Base-by-base conservation (phyloP, 2,888 invertebrate species). In the Pseudococcus viburni region DNA sequence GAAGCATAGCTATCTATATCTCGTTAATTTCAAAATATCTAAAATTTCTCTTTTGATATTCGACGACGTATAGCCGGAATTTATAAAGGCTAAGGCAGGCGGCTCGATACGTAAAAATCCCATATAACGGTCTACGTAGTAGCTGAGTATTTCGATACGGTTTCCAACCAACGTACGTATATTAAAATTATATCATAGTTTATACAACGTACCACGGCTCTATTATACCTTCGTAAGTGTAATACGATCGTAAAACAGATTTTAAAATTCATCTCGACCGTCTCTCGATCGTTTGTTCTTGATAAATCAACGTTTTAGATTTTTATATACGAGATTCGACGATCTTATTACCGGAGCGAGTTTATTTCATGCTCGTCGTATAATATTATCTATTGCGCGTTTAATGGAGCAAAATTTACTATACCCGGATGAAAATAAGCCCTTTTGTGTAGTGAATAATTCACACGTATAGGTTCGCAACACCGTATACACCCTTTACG, bases 381-480 rank as follows among this genome's bases (percentile, higher is more conserved):
- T 42, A 42, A 42, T 42, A 42, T 42, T 42, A 42, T 42, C 42
- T 42, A 42, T 42, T 9, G 42, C 42, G n/a, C n/a, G 68, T 26
- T 68, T 68, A 68, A 68, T 68, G 26, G 68, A 22, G 68, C 68
- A 68, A 68, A 68, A 68, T 26, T 68, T 68, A 51, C 15, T 15
- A 15, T 12, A 51, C 15, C 42, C 42, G 42, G 42, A 42, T 42
- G 42, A 42, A 42, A 42, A 42, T 42, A 42, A 42, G 26, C 68
- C 64, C 22, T 68, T 68, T 42, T 42, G 42, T 15, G 26, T 68
- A 68, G 22, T 68, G 26, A 68, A 68, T 68, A 68, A 68, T 68
- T 68, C 68, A 68, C 68, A 12, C 12, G 26, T 26, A 26, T 22
- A 42, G 42, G 42, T 42, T 42, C 9, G 42, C 42, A 42, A 7